Conservation (phyloP, 2,113 vertebrate genomes). For the Callocephalon fimbriatum region DNA sequence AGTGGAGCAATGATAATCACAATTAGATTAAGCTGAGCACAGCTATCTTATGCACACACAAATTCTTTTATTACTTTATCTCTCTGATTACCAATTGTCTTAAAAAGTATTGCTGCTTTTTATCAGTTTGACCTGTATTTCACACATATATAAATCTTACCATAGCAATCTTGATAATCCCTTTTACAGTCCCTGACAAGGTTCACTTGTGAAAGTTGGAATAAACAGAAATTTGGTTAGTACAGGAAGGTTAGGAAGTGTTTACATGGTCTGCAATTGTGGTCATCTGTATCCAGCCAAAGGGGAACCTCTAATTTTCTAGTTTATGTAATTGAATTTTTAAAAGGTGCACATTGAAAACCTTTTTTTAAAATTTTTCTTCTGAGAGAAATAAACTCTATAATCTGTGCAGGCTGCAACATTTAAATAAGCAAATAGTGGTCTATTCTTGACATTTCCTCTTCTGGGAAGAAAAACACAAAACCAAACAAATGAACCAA, state of each 20-base stretch:
- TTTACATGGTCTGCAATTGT: slow-evolving; percentile 22
- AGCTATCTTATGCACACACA: not conserved
- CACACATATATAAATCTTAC: not conserved
- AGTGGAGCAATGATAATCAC: not conserved
- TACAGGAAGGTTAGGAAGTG: slow-evolving; percentile 24
- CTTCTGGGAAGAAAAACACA: not conserved
- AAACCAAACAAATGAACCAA: not conserved
- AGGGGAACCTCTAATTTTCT: slow-evolving; percentile 58
- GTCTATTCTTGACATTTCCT: slow-evolving; percentile 59
- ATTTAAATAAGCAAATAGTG: slow-evolving; percentile 36
- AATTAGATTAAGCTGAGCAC: not conserved
- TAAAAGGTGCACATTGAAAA: not conserved
- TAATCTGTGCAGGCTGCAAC: not conserved
- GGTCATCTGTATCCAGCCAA: slow-evolving; percentile 23
- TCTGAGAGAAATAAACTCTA: slow-evolving; percentile 5
- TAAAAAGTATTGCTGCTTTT: not conserved
- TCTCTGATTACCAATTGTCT: not conserved
- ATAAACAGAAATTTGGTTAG: slow-evolving; percentile 48
- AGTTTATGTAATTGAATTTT: slow-evolving; percentile 46
- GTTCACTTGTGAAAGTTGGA: not conserved
- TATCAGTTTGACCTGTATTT: not conserved
- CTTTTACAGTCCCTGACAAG: not conserved
- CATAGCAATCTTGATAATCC: not conserved
- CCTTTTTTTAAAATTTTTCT: not conserved
- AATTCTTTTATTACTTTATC: not conserved